phyloP scores from a whole-genome alignment of 2,113 vertebrate genomes.

The Psittacara wagleri region DNA sequence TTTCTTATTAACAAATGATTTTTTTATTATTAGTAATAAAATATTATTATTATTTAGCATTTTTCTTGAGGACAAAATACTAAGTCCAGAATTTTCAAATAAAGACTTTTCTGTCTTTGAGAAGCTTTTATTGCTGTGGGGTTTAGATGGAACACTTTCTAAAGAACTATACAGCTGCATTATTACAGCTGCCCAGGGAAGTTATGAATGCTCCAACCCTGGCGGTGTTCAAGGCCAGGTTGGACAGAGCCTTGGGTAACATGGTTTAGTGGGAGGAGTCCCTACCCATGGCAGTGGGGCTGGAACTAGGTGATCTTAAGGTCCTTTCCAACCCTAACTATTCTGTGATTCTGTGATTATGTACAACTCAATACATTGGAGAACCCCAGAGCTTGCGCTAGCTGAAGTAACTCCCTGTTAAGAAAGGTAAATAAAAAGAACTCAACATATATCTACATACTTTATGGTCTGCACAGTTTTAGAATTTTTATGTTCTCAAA shows the following conservation, averaged over 20 bases:
- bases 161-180: background rate
- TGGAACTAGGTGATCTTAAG: too few relatives aligned
- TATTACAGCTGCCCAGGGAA: too few relatives aligned
- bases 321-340: too few relatives aligned
- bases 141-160: background rate
- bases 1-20: background rate
- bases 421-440: background rate
- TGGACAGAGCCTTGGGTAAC: too few relatives aligned
- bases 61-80: background rate
- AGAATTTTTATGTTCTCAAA: background rate
- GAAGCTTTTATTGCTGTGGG: background rate
- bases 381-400: background rate
- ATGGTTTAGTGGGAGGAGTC: too few relatives aligned
- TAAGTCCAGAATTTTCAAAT: background rate
- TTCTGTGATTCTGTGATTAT: background rate
- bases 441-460: background rate
- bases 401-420: background rate
- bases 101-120: background rate
- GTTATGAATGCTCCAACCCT: too few relatives aligned
- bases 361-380: background rate
- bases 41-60: rapidly evolving
- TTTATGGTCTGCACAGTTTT: background rate
- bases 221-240: too few relatives aligned
- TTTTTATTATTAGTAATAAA: background rate
- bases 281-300: too few relatives aligned